Percentiles rank a stretch among this genome's conserved stretches.
Conservation (phyloP, 2,888 invertebrate species). For the Listrodromus nycthemerus region DNA sequence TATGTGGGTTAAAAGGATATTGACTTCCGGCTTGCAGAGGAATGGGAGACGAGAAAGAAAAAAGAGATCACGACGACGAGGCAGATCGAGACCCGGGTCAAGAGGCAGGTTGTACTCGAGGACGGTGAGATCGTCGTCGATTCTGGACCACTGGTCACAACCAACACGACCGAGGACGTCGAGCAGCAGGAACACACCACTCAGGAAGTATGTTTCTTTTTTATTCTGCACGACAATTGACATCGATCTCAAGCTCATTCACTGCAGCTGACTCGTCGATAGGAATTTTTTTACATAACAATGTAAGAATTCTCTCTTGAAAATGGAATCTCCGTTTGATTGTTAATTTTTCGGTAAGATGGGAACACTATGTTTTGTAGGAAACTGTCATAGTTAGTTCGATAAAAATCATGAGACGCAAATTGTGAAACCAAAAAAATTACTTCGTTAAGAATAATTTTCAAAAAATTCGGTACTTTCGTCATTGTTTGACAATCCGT, state of each 20-base stretch:
- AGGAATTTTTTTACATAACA: too few relatives aligned
- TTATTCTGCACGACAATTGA: neutral
- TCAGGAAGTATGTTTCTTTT: constrained; percentile 87
- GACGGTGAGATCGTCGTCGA: constrained; percentile 96
- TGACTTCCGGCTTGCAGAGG: constrained; percentile 88
- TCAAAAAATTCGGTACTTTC: constrained; percentile 31
- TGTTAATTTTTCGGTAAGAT: too few relatives aligned
- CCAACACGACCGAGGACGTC: constrained; percentile 95
- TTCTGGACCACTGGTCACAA: constrained; percentile 95
- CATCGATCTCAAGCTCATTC: neutral
- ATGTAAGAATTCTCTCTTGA: too few relatives aligned
- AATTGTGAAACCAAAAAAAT: too few relatives aligned
- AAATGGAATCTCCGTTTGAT: too few relatives aligned
- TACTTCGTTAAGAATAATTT: neutral
- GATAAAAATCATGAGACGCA: too few relatives aligned
- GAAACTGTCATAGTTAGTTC: too few relatives aligned
- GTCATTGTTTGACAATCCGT: constrained; percentile 36
- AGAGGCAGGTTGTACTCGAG: constrained; percentile 94
- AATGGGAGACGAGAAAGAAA: constrained; percentile 96
- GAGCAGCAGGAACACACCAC: constrained; percentile 95
- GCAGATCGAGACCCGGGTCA: constrained; percentile 96
- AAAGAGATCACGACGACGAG: constrained; percentile 95
- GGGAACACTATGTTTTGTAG: too few relatives aligned
- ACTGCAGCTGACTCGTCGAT: too few relatives aligned
- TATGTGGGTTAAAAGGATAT: constrained; percentile 64